These are phyloP conservation scores for Poecilia picta DNA, from an alignment of 2,797 vertebrate genomes.

Conservation along the genomic window DNA sequence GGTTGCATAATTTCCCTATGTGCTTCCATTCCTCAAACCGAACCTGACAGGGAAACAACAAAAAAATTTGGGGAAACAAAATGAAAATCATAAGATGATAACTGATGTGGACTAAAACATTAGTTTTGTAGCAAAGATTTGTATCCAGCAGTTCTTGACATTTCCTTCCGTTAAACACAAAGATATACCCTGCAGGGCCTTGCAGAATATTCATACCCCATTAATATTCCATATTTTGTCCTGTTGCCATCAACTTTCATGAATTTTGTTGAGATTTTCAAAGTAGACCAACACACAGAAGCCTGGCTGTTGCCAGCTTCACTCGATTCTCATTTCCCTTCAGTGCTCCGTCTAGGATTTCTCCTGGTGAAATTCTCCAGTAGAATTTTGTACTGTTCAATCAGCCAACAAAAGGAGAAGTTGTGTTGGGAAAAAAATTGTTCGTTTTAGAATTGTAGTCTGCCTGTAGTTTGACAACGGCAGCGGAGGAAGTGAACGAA, in stretches of 20 bases:
- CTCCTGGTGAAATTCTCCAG: background rate
- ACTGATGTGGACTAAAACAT: constrained; percentile 1
- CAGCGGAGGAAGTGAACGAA: background rate
- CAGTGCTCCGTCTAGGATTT: no score
- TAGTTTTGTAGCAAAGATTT: constrained; percentile 11
- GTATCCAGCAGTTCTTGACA: background rate
- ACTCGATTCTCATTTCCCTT: no score
- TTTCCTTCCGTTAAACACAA: background rate
- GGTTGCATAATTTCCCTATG: constrained; percentile 32
- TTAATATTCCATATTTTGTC: background rate
- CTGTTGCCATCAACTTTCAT: background rate
- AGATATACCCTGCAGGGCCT: background rate
- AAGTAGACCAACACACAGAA: background rate
- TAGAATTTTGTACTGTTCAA: background rate
- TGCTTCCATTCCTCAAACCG: constrained; percentile 31
- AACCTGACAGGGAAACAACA: constrained; percentile 27
- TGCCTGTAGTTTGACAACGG: background rate
- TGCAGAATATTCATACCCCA: background rate
- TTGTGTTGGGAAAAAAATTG: background rate
- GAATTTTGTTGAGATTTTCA: background rate
- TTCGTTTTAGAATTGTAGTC: background rate
- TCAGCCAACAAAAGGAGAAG: background rate
- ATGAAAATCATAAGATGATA: constrained; percentile 4
- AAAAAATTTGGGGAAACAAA: background rate
- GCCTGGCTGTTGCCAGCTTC: background rate